A percentile compares a stretch with the other conserved stretches of the same genome.
These are phyloP conservation scores for Yponomeuta sedellus DNA, from an alignment of 2,888 invertebrate genomes.

Conservation along the genomic window DNA sequence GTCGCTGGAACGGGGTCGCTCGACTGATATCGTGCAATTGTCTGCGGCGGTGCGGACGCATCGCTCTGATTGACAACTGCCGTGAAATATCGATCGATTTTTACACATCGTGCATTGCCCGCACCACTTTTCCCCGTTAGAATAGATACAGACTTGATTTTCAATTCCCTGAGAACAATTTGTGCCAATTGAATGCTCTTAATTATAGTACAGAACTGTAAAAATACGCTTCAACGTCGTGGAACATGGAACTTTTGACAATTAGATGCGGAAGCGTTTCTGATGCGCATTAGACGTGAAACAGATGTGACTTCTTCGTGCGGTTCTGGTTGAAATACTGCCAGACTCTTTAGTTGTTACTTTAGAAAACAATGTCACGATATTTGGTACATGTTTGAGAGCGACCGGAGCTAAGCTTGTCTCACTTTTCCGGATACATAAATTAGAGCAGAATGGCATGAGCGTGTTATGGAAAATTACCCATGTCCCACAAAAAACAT, in stretches of 20 bases:
- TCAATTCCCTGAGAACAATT: conserved; percentile 5
- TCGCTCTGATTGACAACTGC: conserved; percentile 65
- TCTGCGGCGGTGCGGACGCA: conserved; percentile 44
- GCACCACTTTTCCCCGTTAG: conserved; percentile 40
- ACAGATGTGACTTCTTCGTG: conserved; percentile 31
- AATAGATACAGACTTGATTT: background rate
- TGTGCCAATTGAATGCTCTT: conserved; percentile 28
- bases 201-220: conserved; percentile 23
- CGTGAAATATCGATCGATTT: conserved; percentile 52
- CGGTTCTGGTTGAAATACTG: conserved; percentile 4
- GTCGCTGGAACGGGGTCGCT: conserved; percentile 48
- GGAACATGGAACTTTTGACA: conserved; percentile 33
- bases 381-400: conserved; percentile 4
- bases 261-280: conserved; percentile 68
- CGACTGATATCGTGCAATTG: conserved; percentile 52
- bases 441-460: conserved; percentile 8
- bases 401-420: background rate
- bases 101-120: conserved; percentile 16
- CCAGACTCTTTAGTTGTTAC: conserved; percentile 5
- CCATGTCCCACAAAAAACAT: background rate
- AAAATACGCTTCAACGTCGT: conserved; percentile 13
- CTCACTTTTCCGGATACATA: background rate
- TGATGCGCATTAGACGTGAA: conserved; percentile 41
- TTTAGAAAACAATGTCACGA: conserved; percentile 8
- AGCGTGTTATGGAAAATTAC: conserved; percentile 5